Percentiles rank a stretch among this genome's conserved stretches.
Evolutionary conservation across 1,140 invertebrate species (phyloP).

Genomic region (Bursaphelenchus mucronatus): DNA sequence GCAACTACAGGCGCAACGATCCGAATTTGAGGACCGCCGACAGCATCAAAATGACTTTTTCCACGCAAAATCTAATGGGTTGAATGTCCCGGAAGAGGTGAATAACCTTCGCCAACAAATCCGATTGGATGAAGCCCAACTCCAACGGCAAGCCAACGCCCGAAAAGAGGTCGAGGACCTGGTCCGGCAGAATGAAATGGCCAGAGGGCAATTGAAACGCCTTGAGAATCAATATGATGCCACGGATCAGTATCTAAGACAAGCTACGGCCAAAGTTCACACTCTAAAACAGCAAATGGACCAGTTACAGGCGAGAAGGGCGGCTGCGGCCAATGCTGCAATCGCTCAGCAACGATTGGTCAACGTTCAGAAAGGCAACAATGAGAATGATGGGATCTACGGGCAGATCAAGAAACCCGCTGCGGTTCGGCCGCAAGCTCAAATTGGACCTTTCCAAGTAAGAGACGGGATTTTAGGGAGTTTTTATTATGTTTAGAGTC

Average conservation of each 20-base stretch:
- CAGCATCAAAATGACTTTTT: slow-evolving; percentile 5
- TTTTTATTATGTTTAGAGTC: too few relatives aligned
- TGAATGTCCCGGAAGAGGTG: slow-evolving; percentile 13
- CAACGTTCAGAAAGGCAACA: slow-evolving; percentile 19
- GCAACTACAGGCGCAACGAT: slow-evolving; percentile 25
- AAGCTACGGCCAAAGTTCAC: slow-evolving; percentile 39
- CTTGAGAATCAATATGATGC: slow-evolving; percentile 18
- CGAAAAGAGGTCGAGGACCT: slow-evolving; percentile 27
- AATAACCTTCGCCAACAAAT: slow-evolving; percentile 24
- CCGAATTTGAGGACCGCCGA: slow-evolving; percentile 6
- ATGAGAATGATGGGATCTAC: slow-evolving; percentile 7
- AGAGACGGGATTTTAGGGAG: not conserved
- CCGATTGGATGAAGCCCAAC: slow-evolving; percentile 32
- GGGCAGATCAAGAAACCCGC: slow-evolving; percentile 6
- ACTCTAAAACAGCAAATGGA: slow-evolving; percentile 33
- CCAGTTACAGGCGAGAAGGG: slow-evolving; percentile 33
- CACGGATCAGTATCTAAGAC: slow-evolving; percentile 36
- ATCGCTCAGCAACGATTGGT: slow-evolving; percentile 35
- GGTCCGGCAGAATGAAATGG: slow-evolving; percentile 22
- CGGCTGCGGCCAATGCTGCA: slow-evolving; percentile 32
- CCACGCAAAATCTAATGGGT: slow-evolving; percentile 5
- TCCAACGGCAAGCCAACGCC: slow-evolving; percentile 16
- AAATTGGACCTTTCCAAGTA: slow-evolving; percentile 43
- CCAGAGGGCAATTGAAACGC: slow-evolving; percentile 12
- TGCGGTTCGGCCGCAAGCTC: slow-evolving; percentile 36